phyloP scores from a whole-genome alignment of 2,113 vertebrate genomes.

The Gorsachius goisagi region DNA sequence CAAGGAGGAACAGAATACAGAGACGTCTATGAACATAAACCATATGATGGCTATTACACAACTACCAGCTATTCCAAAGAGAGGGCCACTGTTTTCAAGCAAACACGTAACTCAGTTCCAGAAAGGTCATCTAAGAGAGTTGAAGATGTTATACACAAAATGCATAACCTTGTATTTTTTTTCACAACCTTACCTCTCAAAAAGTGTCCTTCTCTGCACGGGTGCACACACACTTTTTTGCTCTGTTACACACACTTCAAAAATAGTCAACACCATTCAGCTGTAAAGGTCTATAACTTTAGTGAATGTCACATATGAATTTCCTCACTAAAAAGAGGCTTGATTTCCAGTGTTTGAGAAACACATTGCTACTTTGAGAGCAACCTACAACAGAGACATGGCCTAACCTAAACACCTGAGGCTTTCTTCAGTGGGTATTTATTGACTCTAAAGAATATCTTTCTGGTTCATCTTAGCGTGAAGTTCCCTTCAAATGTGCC shows the following conservation, averaged over 20 bases:
- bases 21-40: background rate
- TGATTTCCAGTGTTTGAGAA: background rate
- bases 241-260: background rate
- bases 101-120: background rate
- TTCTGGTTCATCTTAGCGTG: background rate
- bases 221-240: background rate
- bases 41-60: background rate
- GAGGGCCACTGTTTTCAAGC: background rate
- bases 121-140: background rate
- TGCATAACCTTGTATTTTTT: background rate
- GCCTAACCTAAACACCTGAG: background rate
- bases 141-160: background rate
- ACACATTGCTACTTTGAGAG: background rate
- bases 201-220: background rate
- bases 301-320: fast-evolving
- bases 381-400: background rate
- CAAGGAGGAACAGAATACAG: background rate
- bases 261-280: background rate
- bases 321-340: background rate
- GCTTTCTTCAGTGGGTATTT: background rate
- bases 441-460: background rate
- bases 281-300: background rate
- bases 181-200: background rate
- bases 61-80: background rate
- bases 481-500: background rate